These are phyloP conservation scores for Lepidocolaptes lacrymiger DNA, from an alignment of 2,797 vertebrate genomes.

Conservation along the genomic window DNA sequence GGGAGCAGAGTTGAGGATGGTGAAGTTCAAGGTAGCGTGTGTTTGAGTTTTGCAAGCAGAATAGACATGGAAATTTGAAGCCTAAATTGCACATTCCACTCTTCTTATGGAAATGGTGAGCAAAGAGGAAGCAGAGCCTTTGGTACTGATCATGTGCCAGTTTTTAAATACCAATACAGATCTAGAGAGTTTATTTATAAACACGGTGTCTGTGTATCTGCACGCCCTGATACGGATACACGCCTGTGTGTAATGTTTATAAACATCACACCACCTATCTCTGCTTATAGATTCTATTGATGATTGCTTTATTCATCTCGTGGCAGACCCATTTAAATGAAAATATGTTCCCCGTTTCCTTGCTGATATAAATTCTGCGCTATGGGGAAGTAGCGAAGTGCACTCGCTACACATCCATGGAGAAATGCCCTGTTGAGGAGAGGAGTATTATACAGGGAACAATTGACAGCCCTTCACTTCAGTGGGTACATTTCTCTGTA, in stretches of 20 bases:
- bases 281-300: slow-evolving; percentile 38
- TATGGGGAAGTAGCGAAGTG: slow-evolving; percentile 64
- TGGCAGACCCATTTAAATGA: slow-evolving; percentile 72
- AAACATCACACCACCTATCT: neutral
- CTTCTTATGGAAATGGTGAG: slow-evolving; percentile 26
- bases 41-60: slow-evolving; percentile 60
- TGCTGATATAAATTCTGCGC: slow-evolving; percentile 65
- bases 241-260: neutral
- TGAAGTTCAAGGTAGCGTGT: slow-evolving; percentile 8
- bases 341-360: slow-evolving; percentile 65
- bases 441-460: slow-evolving; percentile 76
- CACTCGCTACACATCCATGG: slow-evolving; percentile 63
- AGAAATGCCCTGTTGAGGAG: slow-evolving; percentile 78
- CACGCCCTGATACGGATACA: neutral
- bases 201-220: neutral
- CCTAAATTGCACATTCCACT: slow-evolving; percentile 45
- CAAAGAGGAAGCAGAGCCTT: slow-evolving; percentile 11
- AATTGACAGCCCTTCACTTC: slow-evolving; percentile 81
- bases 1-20: slow-evolving; percentile 44
- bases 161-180: neutral
- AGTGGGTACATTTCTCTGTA: slow-evolving; percentile 81
- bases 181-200: neutral
- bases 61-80: slow-evolving; percentile 56
- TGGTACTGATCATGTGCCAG: neutral
- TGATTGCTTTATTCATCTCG: slow-evolving; percentile 67